A percentile compares a stretch with the other conserved stretches of the same genome.
These are phyloP conservation scores for Callionymus lyra DNA, from an alignment of 2,113 vertebrate genomes.

Conservation along the genomic window DNA sequence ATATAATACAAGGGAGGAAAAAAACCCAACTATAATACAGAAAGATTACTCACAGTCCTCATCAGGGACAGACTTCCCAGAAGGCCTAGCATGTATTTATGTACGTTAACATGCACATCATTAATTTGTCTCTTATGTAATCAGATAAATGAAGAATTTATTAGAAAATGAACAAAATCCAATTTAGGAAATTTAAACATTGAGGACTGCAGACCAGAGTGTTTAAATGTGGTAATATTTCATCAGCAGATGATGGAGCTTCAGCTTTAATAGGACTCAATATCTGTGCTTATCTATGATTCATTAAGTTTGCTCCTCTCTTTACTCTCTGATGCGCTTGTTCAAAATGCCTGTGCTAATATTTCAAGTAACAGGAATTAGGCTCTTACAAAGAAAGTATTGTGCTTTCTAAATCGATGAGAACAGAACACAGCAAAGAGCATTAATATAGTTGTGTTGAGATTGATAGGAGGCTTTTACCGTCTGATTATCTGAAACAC, in stretches of 20 bases:
- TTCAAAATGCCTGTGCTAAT: slow-evolving; percentile 4
- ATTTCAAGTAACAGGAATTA: slow-evolving; percentile 8
- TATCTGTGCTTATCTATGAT: too few relatives aligned
- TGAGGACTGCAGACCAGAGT: too few relatives aligned
- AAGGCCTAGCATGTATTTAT: slow-evolving; percentile 49
- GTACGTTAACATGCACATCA: slow-evolving; percentile 48
- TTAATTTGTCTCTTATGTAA: slow-evolving; percentile 4
- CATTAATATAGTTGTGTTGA: slow-evolving; percentile 4
- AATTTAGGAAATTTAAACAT: neutral
- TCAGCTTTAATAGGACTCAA: too few relatives aligned
- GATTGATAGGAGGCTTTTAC: neutral
- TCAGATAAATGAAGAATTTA: neutral
- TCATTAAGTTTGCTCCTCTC: too few relatives aligned
- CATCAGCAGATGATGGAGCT: too few relatives aligned
- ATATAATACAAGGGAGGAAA: slow-evolving; percentile 60
- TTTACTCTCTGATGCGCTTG: too few relatives aligned
- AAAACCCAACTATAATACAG: slow-evolving; percentile 45
- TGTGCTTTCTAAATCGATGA: slow-evolving; percentile 30
- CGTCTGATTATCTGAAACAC: too few relatives aligned
- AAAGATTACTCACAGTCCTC: slow-evolving; percentile 20
- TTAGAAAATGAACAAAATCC: neutral
- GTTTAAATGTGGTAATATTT: too few relatives aligned
- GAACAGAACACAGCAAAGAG: neutral
- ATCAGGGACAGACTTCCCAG: slow-evolving; percentile 49
- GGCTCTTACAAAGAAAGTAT: neutral